Percentiles rank a stretch among this genome's conserved stretches.
Evolutionary conservation across 2,797 vertebrate genomes (phyloP).

Genomic region (Microctenopoma lineatum): DNA sequence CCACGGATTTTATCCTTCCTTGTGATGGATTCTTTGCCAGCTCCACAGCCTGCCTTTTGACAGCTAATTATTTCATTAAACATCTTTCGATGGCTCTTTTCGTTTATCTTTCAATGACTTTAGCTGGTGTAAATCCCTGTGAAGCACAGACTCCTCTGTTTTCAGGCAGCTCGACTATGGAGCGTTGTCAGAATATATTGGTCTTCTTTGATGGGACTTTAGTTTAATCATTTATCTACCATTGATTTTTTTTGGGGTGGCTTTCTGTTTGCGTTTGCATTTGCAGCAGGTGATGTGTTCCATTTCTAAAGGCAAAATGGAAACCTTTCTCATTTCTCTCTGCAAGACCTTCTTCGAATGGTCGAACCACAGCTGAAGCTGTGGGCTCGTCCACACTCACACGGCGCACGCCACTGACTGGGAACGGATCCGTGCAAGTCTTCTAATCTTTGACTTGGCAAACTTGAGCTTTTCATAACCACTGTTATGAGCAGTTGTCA

Average conservation of each 20-base stretch:
- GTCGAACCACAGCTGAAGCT: conserved; percentile 36
- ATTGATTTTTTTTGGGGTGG: conserved; percentile 18
- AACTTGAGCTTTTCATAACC: conserved; percentile 35
- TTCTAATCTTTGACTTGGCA: conserved; percentile 37
- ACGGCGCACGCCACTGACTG: conserved; percentile 20
- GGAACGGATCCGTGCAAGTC: conserved; percentile 29
- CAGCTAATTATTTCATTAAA: conserved; percentile 80
- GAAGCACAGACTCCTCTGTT: conserved; percentile 43
- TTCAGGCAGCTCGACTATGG: conserved; percentile 24
- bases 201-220: conserved; percentile 38
- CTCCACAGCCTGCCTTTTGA: conserved; percentile 66
- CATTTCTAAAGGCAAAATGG: not conserved
- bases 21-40: conserved; percentile 69
- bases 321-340: conserved; percentile 22
- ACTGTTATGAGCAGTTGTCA: conserved; percentile 13
- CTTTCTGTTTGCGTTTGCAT: conserved; percentile 25
- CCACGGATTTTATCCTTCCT: conserved; percentile 67
- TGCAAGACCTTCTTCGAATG: conserved; percentile 32
- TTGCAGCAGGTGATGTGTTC: not conserved
- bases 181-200: conserved; percentile 41
- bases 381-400: conserved; percentile 11
- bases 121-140: conserved; percentile 54
- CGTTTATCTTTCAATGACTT: conserved; percentile 67
- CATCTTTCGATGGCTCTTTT: conserved; percentile 61
- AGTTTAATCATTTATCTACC: conserved; percentile 55